These are phyloP conservation scores for Onychorhynchus coronatus DNA, from an alignment of 2,113 vertebrate genomes.

Conservation along the genomic window DNA sequence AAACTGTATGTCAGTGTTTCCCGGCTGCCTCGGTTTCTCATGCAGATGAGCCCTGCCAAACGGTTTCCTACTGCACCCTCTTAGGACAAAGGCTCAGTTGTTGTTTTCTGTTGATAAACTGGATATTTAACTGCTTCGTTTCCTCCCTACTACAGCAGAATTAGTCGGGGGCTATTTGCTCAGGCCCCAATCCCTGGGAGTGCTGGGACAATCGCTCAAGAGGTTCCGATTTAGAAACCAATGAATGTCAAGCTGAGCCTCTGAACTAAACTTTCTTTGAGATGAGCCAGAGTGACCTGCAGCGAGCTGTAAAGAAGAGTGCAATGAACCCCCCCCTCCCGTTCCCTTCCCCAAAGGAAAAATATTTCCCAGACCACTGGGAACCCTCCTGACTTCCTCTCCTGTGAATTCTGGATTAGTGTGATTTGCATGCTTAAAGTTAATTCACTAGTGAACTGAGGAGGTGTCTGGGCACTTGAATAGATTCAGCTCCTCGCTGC, in stretches of 20 bases:
- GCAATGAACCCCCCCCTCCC: not conserved
- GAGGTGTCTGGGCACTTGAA: conserved; percentile 48
- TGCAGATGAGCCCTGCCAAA: not conserved
- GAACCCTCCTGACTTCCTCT: conserved; percentile 43
- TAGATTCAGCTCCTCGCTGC: not conserved
- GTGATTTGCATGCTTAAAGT: conserved; percentile 56
- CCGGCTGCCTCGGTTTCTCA: conserved; percentile 31
- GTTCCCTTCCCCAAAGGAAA: not conserved
- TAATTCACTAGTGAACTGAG: conserved; percentile 33
- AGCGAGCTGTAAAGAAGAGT: conserved; percentile 37
- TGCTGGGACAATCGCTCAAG: conserved; percentile 9
- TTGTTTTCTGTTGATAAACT: conserved; percentile 58
- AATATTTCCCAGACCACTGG: conserved; percentile 13
- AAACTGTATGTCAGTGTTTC: not conserved
- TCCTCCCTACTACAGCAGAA: conserved; percentile 42
- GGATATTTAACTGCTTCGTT: conserved; percentile 38
- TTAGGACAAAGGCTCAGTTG: conserved; percentile 51
- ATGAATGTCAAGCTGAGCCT: conserved; percentile 25
- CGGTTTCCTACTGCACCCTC: conserved; percentile 6
- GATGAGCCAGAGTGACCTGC: conserved; percentile 45
- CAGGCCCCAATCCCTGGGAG: not conserved
- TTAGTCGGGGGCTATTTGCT: conserved; percentile 36
- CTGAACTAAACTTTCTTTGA: conserved; percentile 54
- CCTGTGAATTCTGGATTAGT: conserved; percentile 51
- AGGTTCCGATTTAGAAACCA: conserved; percentile 50